phyloP scores from a whole-genome alignment of 1,140 invertebrate species.

The Proctacanthus coquilletti region DNA sequence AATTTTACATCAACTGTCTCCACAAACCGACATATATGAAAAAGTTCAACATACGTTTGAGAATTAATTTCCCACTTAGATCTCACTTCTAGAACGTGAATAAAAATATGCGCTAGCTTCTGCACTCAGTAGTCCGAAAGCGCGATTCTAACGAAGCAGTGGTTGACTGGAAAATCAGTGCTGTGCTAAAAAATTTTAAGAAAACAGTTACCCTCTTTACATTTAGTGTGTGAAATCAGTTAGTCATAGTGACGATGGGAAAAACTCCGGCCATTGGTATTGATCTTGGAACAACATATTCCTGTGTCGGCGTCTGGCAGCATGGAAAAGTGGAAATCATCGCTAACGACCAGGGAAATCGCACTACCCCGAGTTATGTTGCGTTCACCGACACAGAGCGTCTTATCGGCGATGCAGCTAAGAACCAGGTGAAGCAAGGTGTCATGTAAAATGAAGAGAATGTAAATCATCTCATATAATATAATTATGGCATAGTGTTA shows the following conservation, averaged over 20 bases:
- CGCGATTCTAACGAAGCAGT: too few relatives aligned
- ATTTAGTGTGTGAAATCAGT: too few relatives aligned
- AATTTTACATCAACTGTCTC: too few relatives aligned
- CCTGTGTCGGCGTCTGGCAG: slow-evolving; percentile 67
- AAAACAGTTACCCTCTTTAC: too few relatives aligned
- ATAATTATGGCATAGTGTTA: not conserved
- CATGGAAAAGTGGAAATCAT: slow-evolving; percentile 86
- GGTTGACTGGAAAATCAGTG: too few relatives aligned
- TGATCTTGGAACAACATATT: slow-evolving; percentile 65
- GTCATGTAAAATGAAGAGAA: not conserved
- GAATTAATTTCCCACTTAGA: too few relatives aligned
- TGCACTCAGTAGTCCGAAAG: slow-evolving; percentile 6
- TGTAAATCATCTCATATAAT: not conserved
- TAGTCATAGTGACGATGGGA: too few relatives aligned
- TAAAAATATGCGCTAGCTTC: too few relatives aligned
- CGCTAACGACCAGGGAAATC: slow-evolving; percentile 86
- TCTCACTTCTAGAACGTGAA: too few relatives aligned
- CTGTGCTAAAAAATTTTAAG: not conserved
- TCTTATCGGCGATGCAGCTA: slow-evolving; percentile 32
- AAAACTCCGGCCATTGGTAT: slow-evolving; percentile 55
- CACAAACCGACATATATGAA: too few relatives aligned
- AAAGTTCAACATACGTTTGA: too few relatives aligned
- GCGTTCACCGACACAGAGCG: slow-evolving; percentile 68
- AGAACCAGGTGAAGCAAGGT: slow-evolving; percentile 28
- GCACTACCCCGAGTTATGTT: slow-evolving; percentile 83